Evolutionary conservation across 2,113 vertebrate genomes (phyloP).

Genomic region (Carassius carassius): DNA sequence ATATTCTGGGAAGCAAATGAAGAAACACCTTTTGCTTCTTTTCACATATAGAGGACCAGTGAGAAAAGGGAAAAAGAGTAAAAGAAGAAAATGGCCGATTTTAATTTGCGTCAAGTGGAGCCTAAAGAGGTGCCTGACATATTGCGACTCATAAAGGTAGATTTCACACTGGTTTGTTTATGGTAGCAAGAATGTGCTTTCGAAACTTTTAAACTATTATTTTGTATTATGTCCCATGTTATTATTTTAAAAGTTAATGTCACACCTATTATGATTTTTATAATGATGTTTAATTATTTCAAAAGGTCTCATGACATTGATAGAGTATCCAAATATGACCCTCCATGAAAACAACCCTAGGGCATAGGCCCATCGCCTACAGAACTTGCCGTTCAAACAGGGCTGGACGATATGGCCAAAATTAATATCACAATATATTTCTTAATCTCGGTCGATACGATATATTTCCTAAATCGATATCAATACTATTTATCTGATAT

Average conservation of each 20-base stretch:
- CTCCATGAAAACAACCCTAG: background rate
- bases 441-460: too few species aligned
- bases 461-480: too few species aligned
- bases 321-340: background rate
- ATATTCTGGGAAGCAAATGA: slow-evolving; percentile 91
- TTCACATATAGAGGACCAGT: slow-evolving; percentile 93
- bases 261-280: background rate
- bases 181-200: background rate
- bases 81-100: slow-evolving; percentile 93
- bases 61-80: slow-evolving; percentile 91
- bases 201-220: background rate
- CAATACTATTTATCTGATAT: too few species aligned
- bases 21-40: slow-evolving; percentile 89
- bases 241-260: background rate
- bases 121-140: slow-evolving; percentile 87
- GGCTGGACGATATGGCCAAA: too few species aligned
- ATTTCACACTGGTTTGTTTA: background rate
- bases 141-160: slow-evolving; percentile 92
- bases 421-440: too few species aligned
- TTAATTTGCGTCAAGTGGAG: slow-evolving; percentile 85
- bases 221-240: background rate
- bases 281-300: background rate
- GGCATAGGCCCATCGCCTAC: background rate
- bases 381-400: background rate
- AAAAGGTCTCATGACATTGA: background rate